Base-by-base conservation (phyloP, 2,888 invertebrate species). In the Ditylenchus weischeri region DNA sequence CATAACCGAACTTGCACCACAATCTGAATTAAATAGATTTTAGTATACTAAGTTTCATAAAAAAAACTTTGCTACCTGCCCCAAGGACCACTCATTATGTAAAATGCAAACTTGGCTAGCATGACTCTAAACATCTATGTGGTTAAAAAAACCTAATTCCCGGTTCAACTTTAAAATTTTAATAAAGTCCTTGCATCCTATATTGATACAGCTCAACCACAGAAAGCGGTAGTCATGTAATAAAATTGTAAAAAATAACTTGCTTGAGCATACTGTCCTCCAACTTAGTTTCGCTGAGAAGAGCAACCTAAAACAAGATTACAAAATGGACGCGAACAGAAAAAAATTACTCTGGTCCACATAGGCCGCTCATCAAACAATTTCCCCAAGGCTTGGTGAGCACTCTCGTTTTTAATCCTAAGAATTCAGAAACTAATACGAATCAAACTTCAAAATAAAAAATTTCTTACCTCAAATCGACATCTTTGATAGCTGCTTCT, bases 41-140 rank as follows among this genome's bases (percentile, higher is more conserved):
- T 43, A 35, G 18, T 18, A 35, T 29, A 35, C 15, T 23, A 0
- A 18, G 35, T 63, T 38, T 19, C n/a, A n/a, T n/a, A n/a, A 15
- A 8, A 0, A 15, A 43, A 48, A 43, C 23, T 18, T 7, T 21
- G 57, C 48, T n/a, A 54, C 43, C 43, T 23, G 10, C 54, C 87
- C 93, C 94, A 98, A 0, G 94, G 96, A 0, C 98, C 96, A 71
- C 89, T 90, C 64, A 88, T 87, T 84, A 90, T 91, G 83, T 92
- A 91, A 83, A 91, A 90, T 0, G 92, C 91, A 5, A 91, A 85
- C 36, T 89, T 88, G 0, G 95, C 93, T 68, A 94, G 86, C 18
- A 93, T 87, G 66, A 88, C 64, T 69, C 81, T 78, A 66, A 23
- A 38, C 3, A 18, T 5, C 5, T 5, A 43, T 7, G 29, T 38